Conservation (phyloP, 2,113 vertebrate genomes). For the Forbesichthys papilliferus region DNA sequence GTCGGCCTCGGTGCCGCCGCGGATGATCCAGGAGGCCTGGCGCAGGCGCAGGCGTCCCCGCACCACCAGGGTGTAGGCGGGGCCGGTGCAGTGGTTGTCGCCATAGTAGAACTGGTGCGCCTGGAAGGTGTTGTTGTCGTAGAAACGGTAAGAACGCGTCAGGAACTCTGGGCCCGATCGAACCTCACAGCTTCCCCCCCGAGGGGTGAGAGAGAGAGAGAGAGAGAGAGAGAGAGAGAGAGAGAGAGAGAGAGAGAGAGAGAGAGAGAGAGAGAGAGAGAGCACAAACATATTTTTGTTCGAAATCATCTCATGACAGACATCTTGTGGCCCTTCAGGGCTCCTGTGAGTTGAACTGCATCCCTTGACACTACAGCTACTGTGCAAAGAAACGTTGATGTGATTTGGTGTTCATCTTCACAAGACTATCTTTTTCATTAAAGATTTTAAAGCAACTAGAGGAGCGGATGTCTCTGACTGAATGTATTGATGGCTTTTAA, state of each 20-base stretch:
- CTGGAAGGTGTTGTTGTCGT: conserved; percentile 85
- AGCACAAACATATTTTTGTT: neutral
- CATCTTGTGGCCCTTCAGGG: too few relatives aligned
- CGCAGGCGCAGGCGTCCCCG: conserved; percentile 87
- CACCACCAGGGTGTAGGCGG: conserved; percentile 75
- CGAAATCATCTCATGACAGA: too few relatives aligned
- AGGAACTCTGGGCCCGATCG: conserved; percentile 94
- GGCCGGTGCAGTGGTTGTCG: conserved; percentile 73
- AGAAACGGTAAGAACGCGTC: conserved; percentile 93
- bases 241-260: too few relatives aligned
- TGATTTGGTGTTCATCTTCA: too few relatives aligned
- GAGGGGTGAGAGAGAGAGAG: neutral
- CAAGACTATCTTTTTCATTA: too few relatives aligned
- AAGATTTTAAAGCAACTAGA: too few relatives aligned
- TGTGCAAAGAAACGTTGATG: too few relatives aligned
- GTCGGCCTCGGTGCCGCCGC: conserved; percentile 92
- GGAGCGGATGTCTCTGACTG: too few relatives aligned
- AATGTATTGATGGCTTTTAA: too few relatives aligned
- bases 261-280: too few relatives aligned
- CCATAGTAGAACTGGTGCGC: conserved; percentile 74
- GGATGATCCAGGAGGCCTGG: conserved; percentile 95
- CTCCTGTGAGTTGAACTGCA: too few relatives aligned
- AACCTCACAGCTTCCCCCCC: conserved; percentile 87
- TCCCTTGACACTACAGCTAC: too few relatives aligned
- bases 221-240: neutral